Conservation (phyloP, 2,888 invertebrate species). For the Brenthis daphne region DNA sequence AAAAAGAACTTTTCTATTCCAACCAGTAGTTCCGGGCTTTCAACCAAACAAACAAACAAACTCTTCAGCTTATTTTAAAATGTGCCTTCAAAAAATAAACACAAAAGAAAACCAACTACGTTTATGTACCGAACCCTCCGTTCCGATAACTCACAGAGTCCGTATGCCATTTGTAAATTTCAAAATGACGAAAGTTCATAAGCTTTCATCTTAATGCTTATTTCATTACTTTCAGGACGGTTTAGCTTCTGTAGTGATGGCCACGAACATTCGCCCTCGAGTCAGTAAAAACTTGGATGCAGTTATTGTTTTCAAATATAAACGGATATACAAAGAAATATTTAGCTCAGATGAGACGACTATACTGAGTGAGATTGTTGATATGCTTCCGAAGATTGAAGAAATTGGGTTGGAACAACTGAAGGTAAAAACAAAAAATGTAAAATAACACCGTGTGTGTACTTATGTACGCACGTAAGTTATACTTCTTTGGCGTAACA, state of each 20-base stretch:
- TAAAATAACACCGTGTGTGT: too few species aligned
- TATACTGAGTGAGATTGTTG: slow-evolving; percentile 57
- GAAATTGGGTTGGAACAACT: slow-evolving; percentile 58
- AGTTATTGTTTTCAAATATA: slow-evolving; percentile 60
- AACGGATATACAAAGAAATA: slow-evolving; percentile 53
- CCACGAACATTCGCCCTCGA: slow-evolving; percentile 53
- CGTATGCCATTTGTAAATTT: too few species aligned
- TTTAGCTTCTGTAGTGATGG: slow-evolving; percentile 58
- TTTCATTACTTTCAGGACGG: slow-evolving; percentile 53
- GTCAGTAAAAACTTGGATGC: slow-evolving; percentile 55
- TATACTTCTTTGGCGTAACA: too few species aligned
- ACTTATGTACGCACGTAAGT: too few species aligned
- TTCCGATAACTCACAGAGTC: not conserved
- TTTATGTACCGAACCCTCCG: not conserved
- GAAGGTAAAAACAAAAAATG: slow-evolving; percentile 51
- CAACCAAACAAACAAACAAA: too few species aligned
- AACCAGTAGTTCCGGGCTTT: too few species aligned
- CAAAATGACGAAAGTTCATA: too few species aligned
- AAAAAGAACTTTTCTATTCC: too few species aligned
- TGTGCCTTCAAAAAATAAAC: not conserved
- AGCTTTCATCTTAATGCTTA: too few species aligned
- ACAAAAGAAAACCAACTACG: too few species aligned
- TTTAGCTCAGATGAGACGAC: slow-evolving; percentile 59
- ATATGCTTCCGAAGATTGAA: slow-evolving; percentile 57
- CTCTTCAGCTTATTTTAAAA: not conserved